Percentiles rank a stretch among this genome's conserved stretches.
Evolutionary conservation across 1,140 invertebrate genomes (phyloP).

Genomic region (Drosophila burlai): DNA sequence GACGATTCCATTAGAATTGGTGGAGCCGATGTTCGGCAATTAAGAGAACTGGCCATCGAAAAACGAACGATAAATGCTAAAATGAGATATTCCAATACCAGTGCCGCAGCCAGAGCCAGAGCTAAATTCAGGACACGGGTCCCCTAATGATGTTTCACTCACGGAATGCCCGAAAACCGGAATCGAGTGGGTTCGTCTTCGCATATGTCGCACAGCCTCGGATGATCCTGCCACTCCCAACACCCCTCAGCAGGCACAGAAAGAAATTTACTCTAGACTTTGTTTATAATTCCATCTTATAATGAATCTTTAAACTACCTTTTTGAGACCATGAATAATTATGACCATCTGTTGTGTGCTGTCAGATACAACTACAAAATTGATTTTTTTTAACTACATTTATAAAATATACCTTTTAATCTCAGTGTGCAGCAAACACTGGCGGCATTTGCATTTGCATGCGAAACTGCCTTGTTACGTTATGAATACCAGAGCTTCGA

Average conservation of each 20-base stretch:
- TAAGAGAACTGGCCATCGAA: slow-evolving; percentile 34
- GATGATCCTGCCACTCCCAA: slow-evolving; percentile 13
- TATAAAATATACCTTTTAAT: background rate
- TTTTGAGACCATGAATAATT: background rate
- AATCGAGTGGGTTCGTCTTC: slow-evolving; percentile 41
- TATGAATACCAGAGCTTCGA: slow-evolving; percentile 58
- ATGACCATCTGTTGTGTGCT: background rate
- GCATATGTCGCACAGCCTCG: slow-evolving; percentile 19
- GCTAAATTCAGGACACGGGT: slow-evolving; percentile 9
- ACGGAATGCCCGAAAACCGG: slow-evolving; percentile 26
- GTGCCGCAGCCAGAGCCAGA: background rate
- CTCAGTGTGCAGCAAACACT: slow-evolving; percentile 2
- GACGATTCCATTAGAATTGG: slow-evolving; percentile 37
- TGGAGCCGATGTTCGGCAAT: slow-evolving; percentile 44
- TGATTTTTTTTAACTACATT: background rate
- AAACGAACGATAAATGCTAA: slow-evolving; percentile 59
- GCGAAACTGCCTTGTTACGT: slow-evolving; percentile 50
- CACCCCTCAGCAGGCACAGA: background rate
- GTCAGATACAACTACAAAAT: background rate
- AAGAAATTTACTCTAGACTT: too few relatives aligned
- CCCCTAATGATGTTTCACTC: slow-evolving; percentile 59
- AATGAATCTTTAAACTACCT: background rate
- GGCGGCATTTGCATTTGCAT: slow-evolving; percentile 69
- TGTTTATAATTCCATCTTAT: too few relatives aligned
- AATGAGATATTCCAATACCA: slow-evolving; percentile 41